phyloP scores from a whole-genome alignment of 2,797 vertebrate genomes.

The Sebastes flavidus region DNA sequence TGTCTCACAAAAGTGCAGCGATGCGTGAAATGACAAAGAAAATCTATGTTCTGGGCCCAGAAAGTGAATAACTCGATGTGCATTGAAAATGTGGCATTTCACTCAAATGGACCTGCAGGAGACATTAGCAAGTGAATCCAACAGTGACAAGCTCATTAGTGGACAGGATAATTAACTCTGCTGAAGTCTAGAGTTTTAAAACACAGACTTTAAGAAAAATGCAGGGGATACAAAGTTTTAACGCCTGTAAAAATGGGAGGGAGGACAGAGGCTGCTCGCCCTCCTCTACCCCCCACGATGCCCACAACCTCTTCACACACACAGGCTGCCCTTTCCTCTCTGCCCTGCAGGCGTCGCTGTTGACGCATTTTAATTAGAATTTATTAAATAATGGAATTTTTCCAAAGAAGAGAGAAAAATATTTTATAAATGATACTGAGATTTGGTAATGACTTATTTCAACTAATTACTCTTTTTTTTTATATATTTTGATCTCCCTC shows the following conservation, averaged over 20 bases:
- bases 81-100: slow-evolving; percentile 27
- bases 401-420: too few relatives aligned
- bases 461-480: too few relatives aligned
- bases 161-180: slow-evolving; percentile 22
- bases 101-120: slow-evolving; percentile 21
- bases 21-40: slow-evolving; percentile 42
- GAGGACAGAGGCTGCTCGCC: too few relatives aligned
- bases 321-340: too few relatives aligned
- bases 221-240: neutral
- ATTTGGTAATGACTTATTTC: too few relatives aligned
- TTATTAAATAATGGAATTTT: too few relatives aligned
- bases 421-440: too few relatives aligned
- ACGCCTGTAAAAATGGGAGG: neutral
- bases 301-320: too few relatives aligned
- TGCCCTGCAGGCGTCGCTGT: too few relatives aligned
- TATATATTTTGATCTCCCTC: too few relatives aligned
- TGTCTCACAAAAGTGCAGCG: slow-evolving; percentile 32
- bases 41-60: slow-evolving; percentile 18
- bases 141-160: slow-evolving; percentile 37
- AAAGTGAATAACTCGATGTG: slow-evolving; percentile 7
- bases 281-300: too few relatives aligned
- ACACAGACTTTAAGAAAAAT: neutral
- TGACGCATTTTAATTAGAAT: too few relatives aligned
- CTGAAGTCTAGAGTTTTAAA: neutral
- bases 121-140: slow-evolving; percentile 32